A percentile compares a stretch with the other conserved stretches of the same genome.
Evolutionary conservation across 2,113 vertebrate genomes (phyloP).

Genomic region (Ancistrus triradiatus): DNA sequence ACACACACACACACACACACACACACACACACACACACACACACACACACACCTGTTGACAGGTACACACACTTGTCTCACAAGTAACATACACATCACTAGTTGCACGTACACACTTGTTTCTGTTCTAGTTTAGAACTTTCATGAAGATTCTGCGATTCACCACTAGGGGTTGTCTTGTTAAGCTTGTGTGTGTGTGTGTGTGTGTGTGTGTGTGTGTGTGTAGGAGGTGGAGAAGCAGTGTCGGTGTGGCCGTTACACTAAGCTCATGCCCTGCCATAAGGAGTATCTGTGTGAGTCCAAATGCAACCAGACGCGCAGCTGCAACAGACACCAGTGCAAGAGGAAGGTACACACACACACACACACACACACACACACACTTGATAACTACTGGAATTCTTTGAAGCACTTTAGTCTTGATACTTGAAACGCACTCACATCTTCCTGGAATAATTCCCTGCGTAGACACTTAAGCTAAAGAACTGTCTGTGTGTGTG

Average conservation of each 20-base stretch:
- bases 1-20: constrained; percentile 14
- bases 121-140: neutral
- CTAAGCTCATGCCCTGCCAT: constrained; percentile 82
- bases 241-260: constrained; percentile 89
- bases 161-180: constrained; percentile 7
- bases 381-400: no score
- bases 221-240: constrained; percentile 89
- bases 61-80: no score
- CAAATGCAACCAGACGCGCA: constrained; percentile 81
- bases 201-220: constrained; percentile 17
- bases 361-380: neutral
- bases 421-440: neutral
- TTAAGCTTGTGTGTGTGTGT: constrained; percentile 27
- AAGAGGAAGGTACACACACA: constrained; percentile 79
- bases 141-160: neutral
- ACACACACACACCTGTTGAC: neutral
- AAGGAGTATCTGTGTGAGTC: constrained; percentile 92
- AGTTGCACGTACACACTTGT: no score
- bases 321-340: constrained; percentile 90
- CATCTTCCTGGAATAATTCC: neutral
- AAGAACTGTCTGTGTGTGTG: no score
- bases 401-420: no score
- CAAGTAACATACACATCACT: no score
- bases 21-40: constrained; percentile 9
- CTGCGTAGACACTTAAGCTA: no score